Evolutionary conservation across 1,140 invertebrate genomes (phyloP).

Genomic region (Dysdera silvatica): DNA sequence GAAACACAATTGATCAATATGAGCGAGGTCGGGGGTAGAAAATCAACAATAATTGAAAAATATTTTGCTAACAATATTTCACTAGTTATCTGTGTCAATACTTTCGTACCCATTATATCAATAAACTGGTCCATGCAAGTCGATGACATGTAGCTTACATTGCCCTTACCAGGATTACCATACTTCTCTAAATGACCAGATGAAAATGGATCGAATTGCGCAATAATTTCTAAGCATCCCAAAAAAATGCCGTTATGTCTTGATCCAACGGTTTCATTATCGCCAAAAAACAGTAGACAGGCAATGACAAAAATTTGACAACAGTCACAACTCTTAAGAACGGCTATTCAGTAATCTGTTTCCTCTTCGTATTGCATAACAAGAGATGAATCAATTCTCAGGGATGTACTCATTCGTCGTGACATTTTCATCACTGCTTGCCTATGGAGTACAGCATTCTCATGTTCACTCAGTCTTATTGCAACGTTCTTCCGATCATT

Average conservation of each 20-base stretch:
- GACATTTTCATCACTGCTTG: too few relatives aligned
- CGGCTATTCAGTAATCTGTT: too few relatives aligned
- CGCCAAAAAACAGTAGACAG: conserved; percentile 30
- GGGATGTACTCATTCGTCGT: too few relatives aligned
- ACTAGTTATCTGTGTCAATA: not conserved
- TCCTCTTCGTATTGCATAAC: too few relatives aligned
- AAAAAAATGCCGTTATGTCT: conserved; percentile 31
- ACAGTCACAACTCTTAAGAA: conserved; percentile 30
- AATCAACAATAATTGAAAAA: conserved; percentile 3
- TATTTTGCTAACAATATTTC: conserved; percentile 8
- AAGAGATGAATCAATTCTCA: too few relatives aligned
- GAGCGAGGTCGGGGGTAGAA: conserved; percentile 8
- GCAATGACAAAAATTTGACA: conserved; percentile 29
- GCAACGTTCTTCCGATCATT: too few relatives aligned
- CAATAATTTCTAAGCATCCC: conserved; percentile 30
- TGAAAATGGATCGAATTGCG: too few relatives aligned
- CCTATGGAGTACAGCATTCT: too few relatives aligned
- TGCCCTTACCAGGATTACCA: conserved; percentile 20
- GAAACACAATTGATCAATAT: conserved; percentile 6
- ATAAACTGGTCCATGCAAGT: conserved; percentile 4
- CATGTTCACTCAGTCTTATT: too few relatives aligned
- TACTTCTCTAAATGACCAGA: too few relatives aligned
- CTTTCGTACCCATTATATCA: not conserved
- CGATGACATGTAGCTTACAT: conserved; percentile 13
- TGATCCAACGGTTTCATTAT: conserved; percentile 33